Evolutionary conservation across 1,140 invertebrate species (phyloP).

Genomic region (Odontomachus brunneus): DNA sequence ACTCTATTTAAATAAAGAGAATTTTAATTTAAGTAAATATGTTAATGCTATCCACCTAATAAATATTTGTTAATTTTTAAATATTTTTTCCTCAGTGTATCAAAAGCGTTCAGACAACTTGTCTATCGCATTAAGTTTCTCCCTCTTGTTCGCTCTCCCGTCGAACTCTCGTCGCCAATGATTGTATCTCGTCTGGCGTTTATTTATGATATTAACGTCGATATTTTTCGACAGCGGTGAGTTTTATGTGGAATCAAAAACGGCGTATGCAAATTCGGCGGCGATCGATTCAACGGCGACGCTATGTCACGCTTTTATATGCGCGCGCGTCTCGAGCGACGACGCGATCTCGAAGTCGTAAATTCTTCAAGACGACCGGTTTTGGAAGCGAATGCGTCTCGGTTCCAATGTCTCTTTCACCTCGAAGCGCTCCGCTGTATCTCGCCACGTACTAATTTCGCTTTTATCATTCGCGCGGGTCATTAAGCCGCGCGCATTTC

Average conservation of each 20-base stretch:
- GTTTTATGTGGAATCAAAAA: constrained; percentile 48
- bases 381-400: constrained; percentile 21
- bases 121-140: too few relatives aligned
- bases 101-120: neutral
- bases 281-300: constrained; percentile 9
- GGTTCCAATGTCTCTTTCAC: neutral
- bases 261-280: constrained; percentile 28
- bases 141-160: neutral
- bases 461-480: neutral
- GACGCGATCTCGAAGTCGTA: constrained; percentile 15
- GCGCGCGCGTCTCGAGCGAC: neutral
- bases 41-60: too few relatives aligned
- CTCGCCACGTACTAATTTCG: neutral
- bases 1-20: too few relatives aligned
- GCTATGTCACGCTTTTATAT: constrained; percentile 5
- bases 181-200: neutral
- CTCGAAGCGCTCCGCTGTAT: neutral
- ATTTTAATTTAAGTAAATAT: too few relatives aligned
- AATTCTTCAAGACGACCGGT: constrained; percentile 42
- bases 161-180: neutral
- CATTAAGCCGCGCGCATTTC: neutral
- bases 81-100: too few relatives aligned
- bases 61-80: too few relatives aligned
- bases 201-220: constrained; percentile 36
- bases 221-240: neutral